Evolutionary conservation across 2,888 invertebrate species (phyloP), one percentile per base, ranked within the genome.

Genomic region (Clusia tigrina): DNA sequence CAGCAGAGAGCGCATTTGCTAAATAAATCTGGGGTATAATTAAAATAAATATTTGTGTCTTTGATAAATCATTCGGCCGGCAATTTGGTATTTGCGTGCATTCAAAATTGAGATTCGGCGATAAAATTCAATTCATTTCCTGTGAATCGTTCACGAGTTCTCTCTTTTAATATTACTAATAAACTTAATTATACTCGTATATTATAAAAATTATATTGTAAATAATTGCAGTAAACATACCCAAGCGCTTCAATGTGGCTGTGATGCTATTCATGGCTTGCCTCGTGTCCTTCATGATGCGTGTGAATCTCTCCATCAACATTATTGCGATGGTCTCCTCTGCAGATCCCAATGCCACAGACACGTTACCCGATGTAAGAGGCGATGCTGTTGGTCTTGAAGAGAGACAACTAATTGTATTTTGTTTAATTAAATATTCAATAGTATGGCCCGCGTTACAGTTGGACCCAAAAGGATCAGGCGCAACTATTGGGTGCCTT

Each of bases 261-360:
- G 67, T 90, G 48, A 91, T 92, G 91, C 81, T 91, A 69, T 91
- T 92, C 78, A 89, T 90, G 63, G 88, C 89, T 67, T 91, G 90
- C 71, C 89, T 91, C 84, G 87, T 90, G 69, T 86, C 87, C 17
- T 92, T 92, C 83, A 90, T 91, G 89, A 85, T 90, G 68, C 86
- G 91, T 57, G 89, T 91, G 1, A 92, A 92, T 78, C 88, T 92
- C 85, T 91, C 91, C 17, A 88, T 92, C 57, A 90, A 89, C 70
- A 85, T 91, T 46, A 88, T 91, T 53, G 90, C 90, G 5, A 91
- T 91, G 91, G 89, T 90, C 2, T 85, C 88, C 6, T 85, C 86
- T 1, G 83, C 84, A 26, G 69, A 74, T 5, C 72, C 80, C 17
- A 82, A 79, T 48, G 83, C 85, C 17, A 73, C 76, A 3, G 72